Conservation (phyloP, 1,140 invertebrate species). For the Zaprionus lachaisei region DNA sequence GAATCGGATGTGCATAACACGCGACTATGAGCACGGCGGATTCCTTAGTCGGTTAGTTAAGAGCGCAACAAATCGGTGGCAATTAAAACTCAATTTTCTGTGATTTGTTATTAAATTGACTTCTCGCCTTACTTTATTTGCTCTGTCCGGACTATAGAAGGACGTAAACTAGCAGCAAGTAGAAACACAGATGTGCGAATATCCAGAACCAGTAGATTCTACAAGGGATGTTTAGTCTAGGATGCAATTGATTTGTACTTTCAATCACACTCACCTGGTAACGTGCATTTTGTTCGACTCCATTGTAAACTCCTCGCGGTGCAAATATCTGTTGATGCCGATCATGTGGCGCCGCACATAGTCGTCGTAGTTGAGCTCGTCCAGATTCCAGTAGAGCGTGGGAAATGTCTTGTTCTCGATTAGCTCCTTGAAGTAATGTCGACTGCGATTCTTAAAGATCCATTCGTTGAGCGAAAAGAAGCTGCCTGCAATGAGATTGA, state of each 20-base stretch:
- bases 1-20: constrained; percentile 74
- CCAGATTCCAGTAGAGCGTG: constrained; percentile 72
- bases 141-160: constrained; percentile 43
- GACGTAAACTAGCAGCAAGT: constrained; percentile 48
- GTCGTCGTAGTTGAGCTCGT: constrained; percentile 87
- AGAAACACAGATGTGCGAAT: constrained; percentile 58
- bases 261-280: constrained; percentile 83
- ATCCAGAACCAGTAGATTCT: constrained; percentile 74
- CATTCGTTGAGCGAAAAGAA: constrained; percentile 96
- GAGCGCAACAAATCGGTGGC: constrained; percentile 9
- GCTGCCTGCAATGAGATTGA: constrained; percentile 86
- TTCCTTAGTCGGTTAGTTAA: constrained; percentile 21
- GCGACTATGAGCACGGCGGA: constrained; percentile 48
- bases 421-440: constrained; percentile 86
- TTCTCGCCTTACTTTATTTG: background rate
- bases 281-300: constrained; percentile 88
- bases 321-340: constrained; percentile 92
- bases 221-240: background rate
- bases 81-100: constrained; percentile 62
- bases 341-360: constrained; percentile 91
- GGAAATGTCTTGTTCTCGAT: constrained; percentile 48
- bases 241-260: background rate
- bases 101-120: constrained; percentile 56
- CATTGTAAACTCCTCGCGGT: constrained; percentile 89
- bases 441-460: constrained; percentile 92